A percentile compares a stretch with the other conserved stretches of the same genome.
Evolutionary conservation across 2,888 invertebrate genomes (phyloP).

Genomic region (Clivina fossor): DNA sequence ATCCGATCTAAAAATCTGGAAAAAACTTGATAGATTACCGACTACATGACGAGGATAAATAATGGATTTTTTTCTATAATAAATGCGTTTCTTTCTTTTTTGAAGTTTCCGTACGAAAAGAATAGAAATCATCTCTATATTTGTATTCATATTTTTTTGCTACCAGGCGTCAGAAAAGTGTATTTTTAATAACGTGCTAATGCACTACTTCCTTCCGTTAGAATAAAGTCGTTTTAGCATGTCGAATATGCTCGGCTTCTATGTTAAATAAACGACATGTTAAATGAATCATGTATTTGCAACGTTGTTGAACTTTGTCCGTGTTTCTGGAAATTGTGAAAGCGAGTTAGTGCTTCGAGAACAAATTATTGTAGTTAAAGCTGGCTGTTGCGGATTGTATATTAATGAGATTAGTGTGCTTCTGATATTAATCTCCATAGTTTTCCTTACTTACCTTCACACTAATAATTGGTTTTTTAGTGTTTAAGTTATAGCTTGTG

Average conservation of each 20-base stretch:
- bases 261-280: conserved; percentile 5
- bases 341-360: too few relatives aligned
- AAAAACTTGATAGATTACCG: conserved; percentile 29
- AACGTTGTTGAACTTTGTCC: background rate
- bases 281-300: conserved; percentile 11
- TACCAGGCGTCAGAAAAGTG: conserved; percentile 18
- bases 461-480: background rate
- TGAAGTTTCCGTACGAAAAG: conserved; percentile 18
- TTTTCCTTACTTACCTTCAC: background rate
- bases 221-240: too few relatives aligned
- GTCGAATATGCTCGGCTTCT: too few relatives aligned
- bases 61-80: conserved; percentile 32
- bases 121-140: conserved; percentile 20
- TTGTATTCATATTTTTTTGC: conserved; percentile 23
- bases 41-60: conserved; percentile 32
- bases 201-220: conserved; percentile 16
- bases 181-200: conserved; percentile 24
- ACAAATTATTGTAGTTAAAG: conserved; percentile 23
- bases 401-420: conserved; percentile 24
- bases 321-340: background rate
- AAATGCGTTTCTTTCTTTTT: conserved; percentile 25
- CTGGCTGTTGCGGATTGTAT: conserved; percentile 11
- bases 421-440: conserved; percentile 11
- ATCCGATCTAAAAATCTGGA: too few relatives aligned
- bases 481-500: background rate